Evolutionary conservation across 2,113 vertebrate genomes (phyloP), one percentile per base, ranked within the genome.

Genomic region (Geococcyx californianus): DNA sequence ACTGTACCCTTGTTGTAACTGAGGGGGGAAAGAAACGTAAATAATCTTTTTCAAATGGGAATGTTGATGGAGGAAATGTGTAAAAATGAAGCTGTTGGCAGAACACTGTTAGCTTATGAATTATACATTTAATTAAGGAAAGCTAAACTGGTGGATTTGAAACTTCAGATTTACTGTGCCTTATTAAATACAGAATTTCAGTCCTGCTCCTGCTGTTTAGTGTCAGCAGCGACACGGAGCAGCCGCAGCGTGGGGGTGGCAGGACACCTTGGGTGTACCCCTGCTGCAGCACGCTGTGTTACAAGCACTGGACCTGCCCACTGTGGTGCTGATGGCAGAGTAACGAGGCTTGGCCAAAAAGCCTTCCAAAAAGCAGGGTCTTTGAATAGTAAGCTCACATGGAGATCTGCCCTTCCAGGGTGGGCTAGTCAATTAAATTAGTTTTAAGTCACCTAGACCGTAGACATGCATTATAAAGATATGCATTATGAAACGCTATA

Each of bases 111-210:
- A 75, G 87, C 79, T 98, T 97, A 97, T 98, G 97, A 97, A 98
- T 98, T 98, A 98, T 97, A 93, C 97, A 98, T 98, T 98, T 98
- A 98, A 98, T 98, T 98, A 98, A 97, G 95, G 94, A 87, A 96
- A 97, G 94, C 91, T 97, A 97, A 98, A 97, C 86, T 86, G 83
- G 72, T 88, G 59, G 91, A 70, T 83, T 97, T 89, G 75, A 89
- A 97, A 97, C 63, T 96, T 97, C 60, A 91, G 95, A 93, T 97
- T 97, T 98, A 92, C 82, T 82, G 80, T 67, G 64, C 62, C 92
- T 91, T 78, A 83, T 91, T 95, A 95, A 89, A 95, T 89, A 54
- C 10, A 79, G 69, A 72, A 63, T 97, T 96, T 81, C 87, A 89
- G 67, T 51, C 62, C 31, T 31, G 72, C 40, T 95, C 58, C 45